These are phyloP conservation scores for Thinocorus orbignyianus DNA, from an alignment of 2,113 vertebrate species.

Conservation along the genomic window DNA sequence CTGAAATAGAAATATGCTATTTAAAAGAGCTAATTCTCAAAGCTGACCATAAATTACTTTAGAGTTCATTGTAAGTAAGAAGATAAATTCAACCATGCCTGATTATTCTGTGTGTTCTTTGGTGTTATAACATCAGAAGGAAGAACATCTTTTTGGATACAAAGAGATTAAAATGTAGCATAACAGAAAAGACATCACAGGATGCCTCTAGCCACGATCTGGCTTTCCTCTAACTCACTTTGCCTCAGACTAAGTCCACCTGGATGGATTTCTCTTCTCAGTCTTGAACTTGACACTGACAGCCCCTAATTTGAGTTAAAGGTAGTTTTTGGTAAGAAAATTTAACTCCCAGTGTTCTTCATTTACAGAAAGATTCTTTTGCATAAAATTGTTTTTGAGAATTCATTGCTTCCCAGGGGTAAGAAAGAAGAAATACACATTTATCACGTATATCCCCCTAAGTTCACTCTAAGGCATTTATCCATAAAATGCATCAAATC, in stretches of 20 bases:
- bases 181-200: neutral
- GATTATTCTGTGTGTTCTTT: neutral
- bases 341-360: neutral
- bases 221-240: neutral
- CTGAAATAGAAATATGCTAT: neutral
- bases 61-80: neutral
- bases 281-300: neutral
- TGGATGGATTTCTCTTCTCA: neutral
- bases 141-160: neutral
- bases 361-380: neutral
- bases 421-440: neutral
- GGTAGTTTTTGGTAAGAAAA: neutral
- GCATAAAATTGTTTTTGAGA: neutral
- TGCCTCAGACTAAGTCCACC: neutral
- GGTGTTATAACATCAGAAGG: neutral
- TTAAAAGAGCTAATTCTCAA: neutral
- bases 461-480: neutral
- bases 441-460: neutral
- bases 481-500: neutral
- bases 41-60: neutral
- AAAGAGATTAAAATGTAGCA: neutral
- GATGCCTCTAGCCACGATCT: neutral
- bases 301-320: neutral
- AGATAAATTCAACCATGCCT: neutral
- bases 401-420: neutral